These are phyloP conservation scores for Pholis gunnellus DNA, from an alignment of 2,113 vertebrate genomes.

Conservation along the genomic window DNA sequence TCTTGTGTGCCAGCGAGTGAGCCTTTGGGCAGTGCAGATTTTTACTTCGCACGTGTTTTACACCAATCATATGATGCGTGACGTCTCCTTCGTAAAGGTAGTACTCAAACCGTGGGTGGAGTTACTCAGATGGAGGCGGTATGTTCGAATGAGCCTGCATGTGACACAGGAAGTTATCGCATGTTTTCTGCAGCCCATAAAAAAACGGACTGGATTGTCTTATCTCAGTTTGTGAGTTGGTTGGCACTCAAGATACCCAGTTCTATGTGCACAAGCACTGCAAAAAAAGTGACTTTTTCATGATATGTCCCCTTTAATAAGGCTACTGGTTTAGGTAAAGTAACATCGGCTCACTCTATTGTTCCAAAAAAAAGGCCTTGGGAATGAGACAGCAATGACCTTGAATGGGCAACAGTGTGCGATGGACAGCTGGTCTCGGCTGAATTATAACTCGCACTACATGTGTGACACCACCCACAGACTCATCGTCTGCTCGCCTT, in stretches of 20 bases:
- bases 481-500: constrained; percentile 69
- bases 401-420: constrained; percentile 19
- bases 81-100: background rate
- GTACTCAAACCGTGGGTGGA: background rate
- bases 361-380: background rate
- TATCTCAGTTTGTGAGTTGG: background rate
- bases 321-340: background rate
- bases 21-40: background rate
- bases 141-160: background rate
- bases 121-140: background rate
- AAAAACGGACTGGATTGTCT: background rate
- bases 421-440: constrained; percentile 63
- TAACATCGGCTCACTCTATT: background rate
- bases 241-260: background rate
- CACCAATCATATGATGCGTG: background rate
- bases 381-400: constrained; percentile 16
- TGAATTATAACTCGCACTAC: constrained; percentile 59
- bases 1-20: too few species aligned
- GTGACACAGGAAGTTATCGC: background rate
- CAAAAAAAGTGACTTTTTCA: background rate
- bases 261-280: background rate
- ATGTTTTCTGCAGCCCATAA: background rate
- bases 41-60: background rate
- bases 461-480: constrained; percentile 74
- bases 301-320: background rate